Conservation (phyloP, 2,888 invertebrate species). For the Trissolcus brochymenae region DNA sequence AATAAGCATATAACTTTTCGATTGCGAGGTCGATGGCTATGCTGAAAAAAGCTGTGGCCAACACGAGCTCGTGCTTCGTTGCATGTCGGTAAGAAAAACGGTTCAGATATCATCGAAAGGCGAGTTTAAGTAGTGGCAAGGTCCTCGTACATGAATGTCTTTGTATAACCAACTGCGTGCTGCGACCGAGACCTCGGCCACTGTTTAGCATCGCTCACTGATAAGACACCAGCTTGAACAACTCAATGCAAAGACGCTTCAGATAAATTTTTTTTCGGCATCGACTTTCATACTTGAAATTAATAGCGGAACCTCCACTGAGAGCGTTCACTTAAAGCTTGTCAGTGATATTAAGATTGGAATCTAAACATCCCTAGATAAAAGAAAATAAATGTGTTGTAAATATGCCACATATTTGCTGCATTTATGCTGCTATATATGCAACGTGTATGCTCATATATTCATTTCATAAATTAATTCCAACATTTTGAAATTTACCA, state of each 20-base stretch:
- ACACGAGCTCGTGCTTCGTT: slow-evolving; percentile 59
- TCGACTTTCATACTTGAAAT: slow-evolving; percentile 28
- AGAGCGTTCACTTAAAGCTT: slow-evolving; percentile 6
- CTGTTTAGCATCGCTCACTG: slow-evolving; percentile 39
- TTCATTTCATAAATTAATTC: too few relatives aligned
- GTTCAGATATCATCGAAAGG: slow-evolving; percentile 65
- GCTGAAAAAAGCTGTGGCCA: slow-evolving; percentile 34
- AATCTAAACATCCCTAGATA: too few relatives aligned
- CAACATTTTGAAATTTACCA: too few relatives aligned
- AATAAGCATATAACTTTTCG: slow-evolving; percentile 41
- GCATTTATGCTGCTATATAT: too few relatives aligned
- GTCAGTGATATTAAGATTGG: neutral
- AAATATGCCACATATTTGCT: too few relatives aligned
- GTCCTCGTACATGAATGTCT: slow-evolving; percentile 59
- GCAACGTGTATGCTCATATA: too few relatives aligned
- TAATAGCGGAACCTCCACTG: slow-evolving; percentile 12
- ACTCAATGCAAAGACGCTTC: slow-evolving; percentile 30
- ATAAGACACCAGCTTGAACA: slow-evolving; percentile 32
- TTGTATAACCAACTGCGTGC: slow-evolving; percentile 52
- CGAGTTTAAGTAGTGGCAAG: slow-evolving; percentile 66
- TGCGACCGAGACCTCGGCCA: slow-evolving; percentile 58
- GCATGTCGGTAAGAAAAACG: slow-evolving; percentile 68
- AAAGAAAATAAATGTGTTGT: too few relatives aligned
- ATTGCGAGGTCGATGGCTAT: slow-evolving; percentile 60
- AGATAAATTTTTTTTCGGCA: slow-evolving; percentile 31